Evolutionary conservation across 2,888 invertebrate species (phyloP).

Genomic region (Allacma fusca): DNA sequence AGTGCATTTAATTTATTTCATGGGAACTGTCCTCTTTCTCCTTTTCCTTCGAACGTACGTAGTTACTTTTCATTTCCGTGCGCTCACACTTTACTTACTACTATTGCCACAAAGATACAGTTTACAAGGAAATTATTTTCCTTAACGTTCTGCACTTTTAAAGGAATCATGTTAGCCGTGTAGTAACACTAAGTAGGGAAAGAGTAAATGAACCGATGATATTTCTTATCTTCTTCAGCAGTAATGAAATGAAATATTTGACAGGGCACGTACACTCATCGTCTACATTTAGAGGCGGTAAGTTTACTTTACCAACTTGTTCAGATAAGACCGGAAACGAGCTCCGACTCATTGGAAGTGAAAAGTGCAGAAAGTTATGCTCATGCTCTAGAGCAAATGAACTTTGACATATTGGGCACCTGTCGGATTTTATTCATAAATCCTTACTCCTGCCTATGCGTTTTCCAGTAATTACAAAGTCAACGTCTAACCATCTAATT

Average conservation of each 20-base stretch:
- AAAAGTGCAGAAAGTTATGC: constrained; percentile 41
- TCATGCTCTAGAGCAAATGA: constrained; percentile 23
- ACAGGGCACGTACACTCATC: constrained; percentile 17
- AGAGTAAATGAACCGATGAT: constrained; percentile 36
- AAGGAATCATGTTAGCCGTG: background rate
- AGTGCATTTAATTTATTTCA: constrained; percentile 42
- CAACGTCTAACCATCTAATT: background rate
- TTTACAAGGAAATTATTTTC: constrained; percentile 4
- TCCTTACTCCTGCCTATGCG: background rate
- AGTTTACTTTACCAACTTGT: constrained; percentile 19
- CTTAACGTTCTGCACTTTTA: background rate
- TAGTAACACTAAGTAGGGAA: background rate
- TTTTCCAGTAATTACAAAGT: background rate
- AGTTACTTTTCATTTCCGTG: background rate
- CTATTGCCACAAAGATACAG: background rate
- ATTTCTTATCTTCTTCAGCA: constrained; percentile 30
- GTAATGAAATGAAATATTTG: constrained; percentile 39
- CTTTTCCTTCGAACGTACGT: background rate
- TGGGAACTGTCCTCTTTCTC: constrained; percentile 17
- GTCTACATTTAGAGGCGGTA: constrained; percentile 14
- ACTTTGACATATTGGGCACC: constrained; percentile 15
- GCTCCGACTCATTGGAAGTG: constrained; percentile 56
- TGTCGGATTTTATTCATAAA: background rate
- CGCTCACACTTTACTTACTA: background rate
- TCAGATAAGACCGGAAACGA: constrained; percentile 44